Evolutionary conservation across 2,888 invertebrate genomes (phyloP).

Genomic region (Cerastoderma edule): DNA sequence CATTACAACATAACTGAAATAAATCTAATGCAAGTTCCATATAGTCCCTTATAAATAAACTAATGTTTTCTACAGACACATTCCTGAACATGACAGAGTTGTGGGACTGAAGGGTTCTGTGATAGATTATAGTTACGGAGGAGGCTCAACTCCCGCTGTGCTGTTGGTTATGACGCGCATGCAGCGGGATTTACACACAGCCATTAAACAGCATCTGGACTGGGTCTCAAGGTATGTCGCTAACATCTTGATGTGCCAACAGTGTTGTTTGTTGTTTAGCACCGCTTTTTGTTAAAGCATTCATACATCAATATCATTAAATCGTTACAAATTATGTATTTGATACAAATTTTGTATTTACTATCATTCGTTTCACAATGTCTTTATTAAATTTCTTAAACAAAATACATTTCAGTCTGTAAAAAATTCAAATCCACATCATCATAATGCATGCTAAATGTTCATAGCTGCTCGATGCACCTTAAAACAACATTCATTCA

Average conservation of each 20-base stretch:
- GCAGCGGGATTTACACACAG: slow-evolving; percentile 91
- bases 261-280: too few relatives aligned
- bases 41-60: too few relatives aligned
- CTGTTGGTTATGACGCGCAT: slow-evolving; percentile 91
- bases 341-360: not conserved
- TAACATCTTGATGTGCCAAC: not conserved
- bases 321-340: not conserved
- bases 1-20: too few relatives aligned
- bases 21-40: too few relatives aligned
- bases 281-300: not conserved
- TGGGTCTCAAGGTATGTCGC: slow-evolving; percentile 84
- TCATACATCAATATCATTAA: too few relatives aligned
- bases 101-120: slow-evolving; percentile 89
- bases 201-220: slow-evolving; percentile 88
- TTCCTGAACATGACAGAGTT: slow-evolving; percentile 92
- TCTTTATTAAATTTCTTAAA: too few relatives aligned
- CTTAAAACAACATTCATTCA: too few relatives aligned
- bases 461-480: too few relatives aligned
- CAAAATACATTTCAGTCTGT: too few relatives aligned
- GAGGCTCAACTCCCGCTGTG: slow-evolving; percentile 89
- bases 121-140: slow-evolving; percentile 90
- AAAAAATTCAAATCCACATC: too few relatives aligned
- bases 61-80: slow-evolving; percentile 87
- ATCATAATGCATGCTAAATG: too few relatives aligned
- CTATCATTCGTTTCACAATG: not conserved